Conservation (phyloP, 2,113 vertebrate genomes). For the Climacteris rufus region DNA sequence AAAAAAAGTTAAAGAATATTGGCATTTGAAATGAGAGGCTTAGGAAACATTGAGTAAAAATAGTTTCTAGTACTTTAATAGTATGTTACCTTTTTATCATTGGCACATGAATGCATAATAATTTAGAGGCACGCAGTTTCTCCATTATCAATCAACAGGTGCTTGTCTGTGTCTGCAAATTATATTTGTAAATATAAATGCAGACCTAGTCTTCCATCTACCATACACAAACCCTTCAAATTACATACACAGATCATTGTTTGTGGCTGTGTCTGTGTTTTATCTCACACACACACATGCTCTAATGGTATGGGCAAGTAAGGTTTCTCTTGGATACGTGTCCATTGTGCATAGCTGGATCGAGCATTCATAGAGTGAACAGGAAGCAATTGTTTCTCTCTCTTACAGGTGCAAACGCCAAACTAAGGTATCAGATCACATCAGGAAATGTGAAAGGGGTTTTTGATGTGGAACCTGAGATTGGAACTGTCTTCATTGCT, state of each 20-base stretch:
- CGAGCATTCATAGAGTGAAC: neutral
- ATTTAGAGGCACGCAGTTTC: neutral
- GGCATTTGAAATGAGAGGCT: neutral
- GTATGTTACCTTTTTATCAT: neutral
- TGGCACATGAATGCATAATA: neutral
- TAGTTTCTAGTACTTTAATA: neutral
- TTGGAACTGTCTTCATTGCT: slow-evolving; percentile 80
- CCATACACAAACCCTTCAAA: neutral
- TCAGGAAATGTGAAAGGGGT: slow-evolving; percentile 81
- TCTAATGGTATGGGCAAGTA: neutral
- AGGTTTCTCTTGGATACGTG: neutral
- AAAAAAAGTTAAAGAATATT: neutral
- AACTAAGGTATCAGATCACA: slow-evolving; percentile 86
- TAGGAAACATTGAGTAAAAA: neutral
- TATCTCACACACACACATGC: neutral
- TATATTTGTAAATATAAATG: neutral
- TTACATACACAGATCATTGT: neutral
- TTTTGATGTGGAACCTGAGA: slow-evolving; percentile 87
- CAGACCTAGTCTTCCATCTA: neutral
- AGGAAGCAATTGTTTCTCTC: neutral
- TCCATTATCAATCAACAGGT: neutral
- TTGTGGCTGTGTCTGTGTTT: neutral
- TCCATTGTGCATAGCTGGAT: neutral
- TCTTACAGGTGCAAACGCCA: slow-evolving; percentile 81
- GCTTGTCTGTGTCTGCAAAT: neutral